These are phyloP conservation scores for Rhynchonema sp. DNA, from an alignment of 2,888 invertebrate genomes.

Conservation along the genomic window DNA sequence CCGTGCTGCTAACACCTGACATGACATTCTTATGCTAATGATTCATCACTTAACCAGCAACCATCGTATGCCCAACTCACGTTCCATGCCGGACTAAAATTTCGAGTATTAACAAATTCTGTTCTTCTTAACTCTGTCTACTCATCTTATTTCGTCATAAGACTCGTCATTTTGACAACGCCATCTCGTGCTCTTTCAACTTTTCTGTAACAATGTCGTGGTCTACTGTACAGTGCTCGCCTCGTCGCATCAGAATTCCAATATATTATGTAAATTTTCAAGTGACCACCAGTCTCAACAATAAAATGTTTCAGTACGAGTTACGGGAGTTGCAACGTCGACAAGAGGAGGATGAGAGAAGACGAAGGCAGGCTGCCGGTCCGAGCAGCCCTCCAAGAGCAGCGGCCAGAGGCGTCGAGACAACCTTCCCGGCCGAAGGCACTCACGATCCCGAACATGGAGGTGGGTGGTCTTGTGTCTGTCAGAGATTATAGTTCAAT, in stretches of 20 bases:
- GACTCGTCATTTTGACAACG: background rate
- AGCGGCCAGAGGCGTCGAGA: conserved; percentile 10
- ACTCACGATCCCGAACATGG: background rate
- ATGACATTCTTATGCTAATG: too few species aligned
- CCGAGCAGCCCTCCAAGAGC: conserved; percentile 8
- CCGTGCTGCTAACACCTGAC: too few species aligned
- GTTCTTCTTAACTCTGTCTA: too few species aligned
- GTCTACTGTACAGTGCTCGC: background rate
- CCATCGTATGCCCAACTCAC: too few species aligned
- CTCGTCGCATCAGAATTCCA: background rate
- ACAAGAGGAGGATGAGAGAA: conserved; percentile 23
- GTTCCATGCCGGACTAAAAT: too few species aligned
- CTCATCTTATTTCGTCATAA: too few species aligned
- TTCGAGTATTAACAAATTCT: too few species aligned
- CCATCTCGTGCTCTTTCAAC: background rate
- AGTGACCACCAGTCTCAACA: background rate
- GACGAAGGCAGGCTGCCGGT: conserved; percentile 10
- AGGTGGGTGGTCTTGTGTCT: background rate
- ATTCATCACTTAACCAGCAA: too few species aligned
- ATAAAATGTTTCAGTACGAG: conserved; percentile 68
- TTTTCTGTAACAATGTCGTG: background rate
- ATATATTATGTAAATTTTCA: background rate
- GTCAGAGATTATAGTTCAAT: too few species aligned
- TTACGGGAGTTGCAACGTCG: conserved; percentile 78
- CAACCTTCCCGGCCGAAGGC: conserved; percentile 11